Base-by-base conservation (phyloP, 1,140 invertebrate species). In the Watersipora subatra region DNA sequence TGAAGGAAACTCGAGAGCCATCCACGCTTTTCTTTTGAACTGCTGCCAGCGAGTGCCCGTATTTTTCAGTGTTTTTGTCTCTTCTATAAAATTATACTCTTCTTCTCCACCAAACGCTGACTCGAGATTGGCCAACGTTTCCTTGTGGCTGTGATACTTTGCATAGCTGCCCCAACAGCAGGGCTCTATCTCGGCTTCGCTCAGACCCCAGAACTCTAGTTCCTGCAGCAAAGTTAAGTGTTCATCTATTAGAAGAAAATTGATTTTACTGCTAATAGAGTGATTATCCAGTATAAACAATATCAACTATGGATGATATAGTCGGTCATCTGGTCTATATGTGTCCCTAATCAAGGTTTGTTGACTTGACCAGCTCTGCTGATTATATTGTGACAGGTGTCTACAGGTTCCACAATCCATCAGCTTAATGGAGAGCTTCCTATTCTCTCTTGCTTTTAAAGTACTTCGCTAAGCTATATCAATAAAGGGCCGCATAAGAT, bases 101-200 rank as follows among this genome's bases (percentile, higher is more conserved):
- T 30, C 70, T 68, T 20, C 69, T 65, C 26, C 71, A 69, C 2
- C 74, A 73, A 64, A 79, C 77, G 56, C 73, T 78, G 65, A 78
- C 75, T 80, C 78, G 26, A 80, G 69, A 1, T 74, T 73, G 0
- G 72, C 72, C 62, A 80, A 66, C 0, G 75, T 76, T 28, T 77
- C 71, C 61, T 74, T 74, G 67, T 77, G 72, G 28, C 76, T 73
- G 20, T 73, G 75, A 61, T 73, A 77, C 57, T 75, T 73, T 63
- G 72, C 75, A 71, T 77, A 78, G 59, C 74, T 69, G 20, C 74
- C 73, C 78, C 78, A 80, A 59, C 78, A 80, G 66, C 78, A 80
- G 7, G 78, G 73, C 62, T 78, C 76, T 2, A 80, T 78, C 59
- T 77, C 73, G 2, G 71, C 62, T 64, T 79, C 76, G 3, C 73